A percentile compares a stretch with the other conserved stretches of the same genome.
These are phyloP conservation scores for Ranitomeya variabilis DNA, from an alignment of 2,113 vertebrate genomes.

Conservation along the genomic window DNA sequence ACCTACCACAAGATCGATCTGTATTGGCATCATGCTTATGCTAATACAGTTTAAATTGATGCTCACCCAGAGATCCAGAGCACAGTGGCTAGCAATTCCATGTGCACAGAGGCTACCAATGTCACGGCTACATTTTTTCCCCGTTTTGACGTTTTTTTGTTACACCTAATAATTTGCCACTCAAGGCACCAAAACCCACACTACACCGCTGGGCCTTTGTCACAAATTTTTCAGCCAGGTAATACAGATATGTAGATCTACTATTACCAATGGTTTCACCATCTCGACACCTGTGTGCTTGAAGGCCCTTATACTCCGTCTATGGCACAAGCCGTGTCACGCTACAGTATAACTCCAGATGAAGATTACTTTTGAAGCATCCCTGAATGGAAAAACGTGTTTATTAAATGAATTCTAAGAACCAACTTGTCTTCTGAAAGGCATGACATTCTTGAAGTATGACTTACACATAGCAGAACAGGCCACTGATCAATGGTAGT, in stretches of 20 bases:
- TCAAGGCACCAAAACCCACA: no score
- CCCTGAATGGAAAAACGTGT: not conserved
- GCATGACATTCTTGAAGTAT: not conserved
- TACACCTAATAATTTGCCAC: no score
- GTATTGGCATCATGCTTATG: no score
- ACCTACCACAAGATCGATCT: no score
- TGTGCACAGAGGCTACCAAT: no score
- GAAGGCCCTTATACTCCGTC: not conserved
- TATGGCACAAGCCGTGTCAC: not conserved
- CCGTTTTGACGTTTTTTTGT: no score
- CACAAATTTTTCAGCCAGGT: not conserved
- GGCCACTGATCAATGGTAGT: not conserved
- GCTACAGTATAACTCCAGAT: not conserved
- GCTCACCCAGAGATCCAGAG: no score
- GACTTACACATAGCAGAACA: not conserved
- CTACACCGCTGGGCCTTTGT: not conserved
- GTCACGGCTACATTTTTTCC: no score
- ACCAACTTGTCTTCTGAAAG: not conserved
- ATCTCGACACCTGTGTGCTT: not conserved
- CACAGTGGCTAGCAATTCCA: no score
- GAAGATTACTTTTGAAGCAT: not conserved
- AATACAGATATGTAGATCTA: not conserved
- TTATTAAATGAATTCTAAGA: not conserved
- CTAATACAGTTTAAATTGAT: no score
- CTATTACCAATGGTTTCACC: not conserved